phyloP scores from a whole-genome alignment of 1,140 invertebrate genomes.

The Goniozus legneri region DNA sequence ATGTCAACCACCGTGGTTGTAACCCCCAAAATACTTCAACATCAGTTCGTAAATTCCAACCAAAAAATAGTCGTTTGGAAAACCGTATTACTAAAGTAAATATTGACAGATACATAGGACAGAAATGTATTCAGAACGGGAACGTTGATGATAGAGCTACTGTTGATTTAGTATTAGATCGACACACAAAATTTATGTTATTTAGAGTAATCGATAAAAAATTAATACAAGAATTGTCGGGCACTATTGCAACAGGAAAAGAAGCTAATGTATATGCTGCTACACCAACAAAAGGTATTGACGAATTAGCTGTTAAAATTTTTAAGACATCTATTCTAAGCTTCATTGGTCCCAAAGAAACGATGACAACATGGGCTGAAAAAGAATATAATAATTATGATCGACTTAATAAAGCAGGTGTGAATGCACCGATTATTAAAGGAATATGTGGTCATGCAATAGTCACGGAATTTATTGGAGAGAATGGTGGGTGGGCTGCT shows the following conservation, averaged over 20 bases:
- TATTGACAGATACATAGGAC: constrained; percentile 64
- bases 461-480: constrained; percentile 92
- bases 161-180: constrained; percentile 95
- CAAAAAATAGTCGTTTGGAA: no score
- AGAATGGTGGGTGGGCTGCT: constrained; percentile 85
- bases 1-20: no score
- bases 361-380: constrained; percentile 97
- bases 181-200: constrained; percentile 89
- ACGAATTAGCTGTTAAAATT: constrained; percentile 85
- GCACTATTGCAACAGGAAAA: constrained; percentile 95
- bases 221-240: constrained; percentile 81
- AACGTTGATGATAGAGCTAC: constrained; percentile 96
- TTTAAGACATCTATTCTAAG: constrained; percentile 96
- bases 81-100: no score
- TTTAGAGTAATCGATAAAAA: constrained; percentile 89
- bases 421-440: constrained; percentile 83
- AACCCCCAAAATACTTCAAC: no score
- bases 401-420: constrained; percentile 71
- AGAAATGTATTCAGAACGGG: constrained; percentile 70
- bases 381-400: constrained; percentile 96
- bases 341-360: constrained; percentile 95
- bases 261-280: constrained; percentile 99
- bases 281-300: constrained; percentile 64
- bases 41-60: no score
- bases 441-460: constrained; percentile 87